Base-by-base conservation (phyloP, 2,797 vertebrate species). In the Protonibea diacanthus region DNA sequence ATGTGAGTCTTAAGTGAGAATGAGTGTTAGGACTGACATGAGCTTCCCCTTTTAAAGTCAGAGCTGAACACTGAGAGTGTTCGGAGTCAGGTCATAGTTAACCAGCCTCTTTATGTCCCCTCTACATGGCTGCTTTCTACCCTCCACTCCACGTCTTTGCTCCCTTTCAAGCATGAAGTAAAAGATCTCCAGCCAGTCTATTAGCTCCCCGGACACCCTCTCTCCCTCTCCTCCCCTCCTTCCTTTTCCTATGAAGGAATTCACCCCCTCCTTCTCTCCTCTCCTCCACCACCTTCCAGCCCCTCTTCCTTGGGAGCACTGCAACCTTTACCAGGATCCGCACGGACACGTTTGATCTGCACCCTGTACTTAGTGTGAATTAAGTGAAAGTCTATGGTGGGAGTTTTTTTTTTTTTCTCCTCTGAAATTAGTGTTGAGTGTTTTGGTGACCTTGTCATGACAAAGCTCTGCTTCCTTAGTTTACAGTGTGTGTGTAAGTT, bases 301-400 rank as follows among this genome's bases (percentile, higher is more conserved):
- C 78, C 78, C 80, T 29, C 70, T 38, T 81, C 69, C 72, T 66
- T 78, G 55, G 75, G 72, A 88, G 81, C 84, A 49, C 51, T 55
- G 84, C 74, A 81, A 74, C 84, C 71, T 73, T 53, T 10, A 47
- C 78, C 61, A 76, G 89, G 90, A 92, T 93, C 71, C 88, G 94
- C 91, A 90, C 11, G 27, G 84, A 76, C 93, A 90, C 25, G 89
- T 93, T 87, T 79, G 73, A 85, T 92, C 86, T 88, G 78, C 81
- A 82, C 61, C 69, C 63, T 83, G 81, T 57, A 83, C 78, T 84
- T 74, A 62, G 74, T 69, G 85, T 80, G 86, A 91, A 91, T 91
- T 74, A 86, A 91, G 90, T 81, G 80, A 82, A 88, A 88, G 89
- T 89, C 56, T 33, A 81, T 61, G 6, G 38, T 51, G 77, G 66